phyloP scores from a whole-genome alignment of 2,888 invertebrate genomes.

The Gastrophysa polygoni region DNA sequence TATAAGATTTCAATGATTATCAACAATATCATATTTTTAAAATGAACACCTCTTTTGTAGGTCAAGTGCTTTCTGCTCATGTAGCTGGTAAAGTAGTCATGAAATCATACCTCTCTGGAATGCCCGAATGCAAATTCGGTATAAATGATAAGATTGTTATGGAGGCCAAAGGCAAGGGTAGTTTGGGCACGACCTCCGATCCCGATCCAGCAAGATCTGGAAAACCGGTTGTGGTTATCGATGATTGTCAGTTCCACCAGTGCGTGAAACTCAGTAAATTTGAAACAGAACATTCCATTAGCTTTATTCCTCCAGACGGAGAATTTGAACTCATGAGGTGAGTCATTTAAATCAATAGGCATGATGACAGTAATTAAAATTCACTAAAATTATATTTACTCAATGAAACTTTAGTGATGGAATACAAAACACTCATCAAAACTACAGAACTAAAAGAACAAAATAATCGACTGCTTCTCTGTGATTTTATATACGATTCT shows the following conservation, averaged over 20 bases:
- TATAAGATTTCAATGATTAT: too few relatives aligned
- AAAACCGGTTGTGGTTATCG: constrained; percentile 98
- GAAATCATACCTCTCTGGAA: constrained; percentile 99
- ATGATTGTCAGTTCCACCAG: constrained; percentile 99
- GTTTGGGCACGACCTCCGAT: constrained; percentile 66
- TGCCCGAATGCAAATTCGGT: constrained; percentile 99
- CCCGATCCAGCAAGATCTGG: constrained; percentile 87
- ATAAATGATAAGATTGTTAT: constrained; percentile 99
- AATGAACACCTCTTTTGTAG: too few relatives aligned
- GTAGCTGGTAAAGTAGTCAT: constrained; percentile 99
- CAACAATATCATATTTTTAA: neutral
- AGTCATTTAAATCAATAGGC: too few relatives aligned
- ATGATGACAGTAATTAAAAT: too few relatives aligned
- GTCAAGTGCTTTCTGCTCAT: constrained; percentile 97
- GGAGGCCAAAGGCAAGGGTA: constrained; percentile 88
- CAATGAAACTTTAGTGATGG: too few relatives aligned
- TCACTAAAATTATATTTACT: too few relatives aligned
- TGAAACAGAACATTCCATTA: constrained; percentile 99
- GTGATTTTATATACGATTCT: too few relatives aligned
- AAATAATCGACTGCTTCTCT: too few relatives aligned
- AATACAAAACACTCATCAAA: too few relatives aligned
- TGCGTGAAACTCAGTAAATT: constrained; percentile 99
- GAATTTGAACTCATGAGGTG: constrained; percentile 99
- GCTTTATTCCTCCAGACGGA: constrained; percentile 99
- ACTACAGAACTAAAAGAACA: too few relatives aligned